Conservation (phyloP, 35 echinoderm and acorn worm species). For the Holothuria glaberrima region DNA sequence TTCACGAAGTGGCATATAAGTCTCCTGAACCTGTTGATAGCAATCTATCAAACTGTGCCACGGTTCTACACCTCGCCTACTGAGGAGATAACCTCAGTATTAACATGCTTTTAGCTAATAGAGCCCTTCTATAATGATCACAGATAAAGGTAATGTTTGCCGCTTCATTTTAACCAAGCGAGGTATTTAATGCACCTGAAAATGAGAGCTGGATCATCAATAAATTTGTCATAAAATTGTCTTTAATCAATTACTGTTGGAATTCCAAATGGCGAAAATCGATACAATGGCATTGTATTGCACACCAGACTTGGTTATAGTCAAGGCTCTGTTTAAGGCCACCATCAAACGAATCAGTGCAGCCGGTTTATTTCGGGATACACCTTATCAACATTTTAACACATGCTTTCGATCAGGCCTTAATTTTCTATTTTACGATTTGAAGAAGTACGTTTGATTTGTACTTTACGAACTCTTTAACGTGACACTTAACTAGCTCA, state of each 20-base stretch:
- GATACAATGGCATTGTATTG: conserved; percentile 4
- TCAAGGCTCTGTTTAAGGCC: no score
- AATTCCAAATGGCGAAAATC: conserved; percentile 22
- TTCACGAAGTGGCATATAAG: conserved; percentile 35
- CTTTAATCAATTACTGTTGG: conserved; percentile 39
- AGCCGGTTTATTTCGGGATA: no score
- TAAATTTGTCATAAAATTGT: conserved; percentile 56
- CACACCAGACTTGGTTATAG: conserved; percentile 8
- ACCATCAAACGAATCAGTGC: no score
- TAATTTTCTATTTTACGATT: no score
- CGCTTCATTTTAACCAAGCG: not conserved
- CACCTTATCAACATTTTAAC: no score
- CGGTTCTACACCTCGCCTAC: not conserved
- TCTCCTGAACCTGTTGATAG: conserved; percentile 35
- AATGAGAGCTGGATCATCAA: conserved; percentile 46
- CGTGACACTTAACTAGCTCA: no score
- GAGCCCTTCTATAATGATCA: conserved; percentile 11
- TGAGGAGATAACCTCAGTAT: conserved; percentile 12
- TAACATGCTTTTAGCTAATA: conserved; percentile 48
- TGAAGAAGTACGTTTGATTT: no score
- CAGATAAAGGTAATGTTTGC: conserved; percentile 37
- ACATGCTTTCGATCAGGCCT: no score
- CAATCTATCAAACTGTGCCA: conserved; percentile 32
- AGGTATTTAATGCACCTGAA: conserved; percentile 37
- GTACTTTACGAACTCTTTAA: no score